phyloP scores from a whole-genome alignment of 2,797 vertebrate species.

The Epinephelus malabaricus region DNA sequence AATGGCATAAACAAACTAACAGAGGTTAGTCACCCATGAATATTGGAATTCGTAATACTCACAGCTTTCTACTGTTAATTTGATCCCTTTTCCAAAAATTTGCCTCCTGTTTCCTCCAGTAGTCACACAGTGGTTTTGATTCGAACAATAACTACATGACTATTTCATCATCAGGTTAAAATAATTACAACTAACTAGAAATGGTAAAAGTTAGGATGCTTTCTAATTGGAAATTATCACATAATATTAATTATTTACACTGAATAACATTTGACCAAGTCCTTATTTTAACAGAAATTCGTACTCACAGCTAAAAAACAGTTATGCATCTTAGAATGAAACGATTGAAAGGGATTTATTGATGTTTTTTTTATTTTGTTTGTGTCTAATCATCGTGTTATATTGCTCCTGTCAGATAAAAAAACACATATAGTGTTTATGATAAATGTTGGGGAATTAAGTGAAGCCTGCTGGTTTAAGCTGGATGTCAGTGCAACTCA shows the following conservation, averaged over 20 bases:
- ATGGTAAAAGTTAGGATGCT: not conserved
- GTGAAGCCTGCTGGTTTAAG: not conserved
- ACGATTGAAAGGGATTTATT: not conserved
- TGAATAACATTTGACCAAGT: no score
- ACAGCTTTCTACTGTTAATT: slow-evolving; percentile 30
- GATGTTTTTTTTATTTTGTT: not conserved
- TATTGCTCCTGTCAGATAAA: not conserved
- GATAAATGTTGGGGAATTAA: not conserved
- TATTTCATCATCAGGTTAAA: not conserved
- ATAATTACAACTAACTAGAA: not conserved
- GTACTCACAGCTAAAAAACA: no score
- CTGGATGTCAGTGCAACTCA: not conserved
- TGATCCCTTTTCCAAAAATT: slow-evolving; percentile 38
- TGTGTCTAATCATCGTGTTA: not conserved
- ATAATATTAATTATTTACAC: no score
- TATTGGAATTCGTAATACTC: not conserved
- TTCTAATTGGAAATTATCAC: no score
- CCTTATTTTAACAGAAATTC: no score
- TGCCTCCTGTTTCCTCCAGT: not conserved
- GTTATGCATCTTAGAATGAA: not conserved
- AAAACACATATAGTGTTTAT: no score
- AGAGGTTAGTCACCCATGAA: not conserved
- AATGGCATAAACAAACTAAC: not conserved
- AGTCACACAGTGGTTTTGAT: slow-evolving; percentile 30
- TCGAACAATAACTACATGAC: slow-evolving; percentile 24